Evolutionary conservation across 2,113 vertebrate genomes (phyloP).

Genomic region (Nibea albiflora): DNA sequence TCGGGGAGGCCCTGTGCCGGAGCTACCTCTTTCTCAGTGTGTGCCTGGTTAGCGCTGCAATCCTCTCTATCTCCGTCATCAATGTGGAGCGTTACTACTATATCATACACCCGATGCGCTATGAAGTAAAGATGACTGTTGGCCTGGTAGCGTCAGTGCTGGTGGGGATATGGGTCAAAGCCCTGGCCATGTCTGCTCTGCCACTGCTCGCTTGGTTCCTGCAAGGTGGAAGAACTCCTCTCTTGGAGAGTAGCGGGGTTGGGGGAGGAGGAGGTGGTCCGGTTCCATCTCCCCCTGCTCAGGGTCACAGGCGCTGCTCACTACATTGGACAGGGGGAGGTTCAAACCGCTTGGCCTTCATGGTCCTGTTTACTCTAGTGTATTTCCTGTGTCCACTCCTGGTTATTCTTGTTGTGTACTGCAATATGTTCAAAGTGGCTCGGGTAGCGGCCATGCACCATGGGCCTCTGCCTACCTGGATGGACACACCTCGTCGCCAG

Average conservation of each 20-base stretch:
- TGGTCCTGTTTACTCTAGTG: conserved; percentile 92
- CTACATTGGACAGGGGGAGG: conserved; percentile 92
- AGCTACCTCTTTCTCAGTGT: conserved; percentile 96
- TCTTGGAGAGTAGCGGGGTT: conserved; percentile 69
- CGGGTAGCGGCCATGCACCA: conserved; percentile 97
- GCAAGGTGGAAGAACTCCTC: conserved; percentile 79
- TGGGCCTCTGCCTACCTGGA: conserved; percentile 94
- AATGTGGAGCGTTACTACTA: conserved; percentile 99
- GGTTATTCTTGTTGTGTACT: conserved; percentile 96
- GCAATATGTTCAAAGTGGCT: conserved; percentile 98
- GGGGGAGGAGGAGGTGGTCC: conserved; percentile 61
- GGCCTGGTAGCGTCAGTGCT: conserved; percentile 92
- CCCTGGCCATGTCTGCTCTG: conserved; percentile 92
- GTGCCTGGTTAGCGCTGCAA: conserved; percentile 95
- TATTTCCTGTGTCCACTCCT: conserved; percentile 95
- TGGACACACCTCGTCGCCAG: conserved; percentile 91
- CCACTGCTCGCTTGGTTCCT: conserved; percentile 92
- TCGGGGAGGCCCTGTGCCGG: conserved; percentile 92
- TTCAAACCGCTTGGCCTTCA: conserved; percentile 92
- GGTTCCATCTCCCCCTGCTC: conserved; percentile 54
- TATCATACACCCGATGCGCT: conserved; percentile 98
- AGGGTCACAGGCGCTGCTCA: conserved; percentile 87
- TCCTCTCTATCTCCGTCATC: conserved; percentile 98
- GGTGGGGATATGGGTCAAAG: conserved; percentile 96
- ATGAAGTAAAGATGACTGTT: conserved; percentile 96